Conservation (phyloP, 2,888 invertebrate species). For the Cheilosia soror region DNA sequence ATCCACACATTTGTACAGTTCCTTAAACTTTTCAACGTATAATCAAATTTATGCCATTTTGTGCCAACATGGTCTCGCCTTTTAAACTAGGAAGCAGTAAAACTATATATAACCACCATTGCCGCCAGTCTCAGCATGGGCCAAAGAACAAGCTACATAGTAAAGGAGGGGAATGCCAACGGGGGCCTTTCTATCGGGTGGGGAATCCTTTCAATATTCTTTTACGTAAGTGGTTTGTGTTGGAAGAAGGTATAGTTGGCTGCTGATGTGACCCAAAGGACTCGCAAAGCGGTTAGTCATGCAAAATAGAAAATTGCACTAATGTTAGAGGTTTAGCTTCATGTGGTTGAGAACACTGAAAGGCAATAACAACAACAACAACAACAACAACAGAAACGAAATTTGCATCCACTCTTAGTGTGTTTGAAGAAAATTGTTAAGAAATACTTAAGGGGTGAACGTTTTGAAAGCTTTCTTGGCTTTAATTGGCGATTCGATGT, state of each 20-base stretch:
- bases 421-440: neutral
- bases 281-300: constrained; percentile 65
- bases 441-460: neutral
- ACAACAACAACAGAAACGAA: neutral
- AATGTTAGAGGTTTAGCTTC: constrained; percentile 38
- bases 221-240: constrained; percentile 58
- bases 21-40: constrained; percentile 63
- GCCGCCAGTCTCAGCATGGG: constrained; percentile 8
- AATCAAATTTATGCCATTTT: constrained; percentile 70
- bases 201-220: constrained; percentile 56
- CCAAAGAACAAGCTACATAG: neutral
- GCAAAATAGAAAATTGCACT: constrained; percentile 58
- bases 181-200: constrained; percentile 10
- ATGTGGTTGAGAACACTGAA: neutral
- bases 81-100: constrained; percentile 23
- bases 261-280: constrained; percentile 55
- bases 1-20: constrained; percentile 47
- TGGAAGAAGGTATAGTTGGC: constrained; percentile 31
- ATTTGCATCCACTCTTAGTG: constrained; percentile 8
- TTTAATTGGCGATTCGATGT: too few species aligned
- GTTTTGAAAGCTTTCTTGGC: neutral
- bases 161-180: constrained; percentile 23
- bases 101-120: constrained; percentile 14
- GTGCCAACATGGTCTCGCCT: constrained; percentile 59
- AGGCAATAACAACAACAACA: constrained; percentile 1